Evolutionary conservation across 2,113 vertebrate genomes (phyloP), one percentile per base, ranked within the genome.

Genomic region (Psilopogon haemacephalus): DNA sequence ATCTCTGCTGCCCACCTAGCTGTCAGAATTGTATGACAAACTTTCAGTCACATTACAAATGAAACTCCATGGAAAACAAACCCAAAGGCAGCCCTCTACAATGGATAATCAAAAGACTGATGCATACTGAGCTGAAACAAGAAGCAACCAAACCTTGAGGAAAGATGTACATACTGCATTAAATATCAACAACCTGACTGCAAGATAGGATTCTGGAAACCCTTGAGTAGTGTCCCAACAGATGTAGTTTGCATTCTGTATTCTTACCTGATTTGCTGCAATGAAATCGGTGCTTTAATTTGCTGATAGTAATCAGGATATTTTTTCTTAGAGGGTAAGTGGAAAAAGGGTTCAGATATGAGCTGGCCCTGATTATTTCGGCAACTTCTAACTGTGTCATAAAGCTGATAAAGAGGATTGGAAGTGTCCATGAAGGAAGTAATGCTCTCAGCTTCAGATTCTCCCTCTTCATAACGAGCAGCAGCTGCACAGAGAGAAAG

Each of bases 261-360:
- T 78, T 75, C 97, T 95, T 98, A 99, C 99, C 99, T 99, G 96
- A 99, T 99, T 92, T 99, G 98, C 83, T 98, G 98, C 62, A 99
- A 97, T 50, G 99, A 99, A 97, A 99, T 98, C 56, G 99, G 99
- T 75, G 98, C 97, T 97, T 97, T 99, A 96, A 99, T 99, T 96
- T 99, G 99, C 85, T 99, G 99, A 96, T 98, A 99, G 97, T 99
- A 99, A 97, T 99, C 98, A 10, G 99, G 99, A 87, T 99, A 99
- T 91, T 99, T 99, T 94, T 99, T 99, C 97, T 98, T 99, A 88
- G 98, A 99, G 75, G 99, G 99, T 82, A 99, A 98, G 97, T 99
- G 99, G 92, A 99, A 98, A 96, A 99, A 99, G 16, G 99, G 99
- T 95, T 99, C 99, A 5, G 99, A 98, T 93, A 99, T 98, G 75